Evolutionary conservation across 2,113 vertebrate species (phyloP).

Genomic region (Jaculus jaculus): DNA sequence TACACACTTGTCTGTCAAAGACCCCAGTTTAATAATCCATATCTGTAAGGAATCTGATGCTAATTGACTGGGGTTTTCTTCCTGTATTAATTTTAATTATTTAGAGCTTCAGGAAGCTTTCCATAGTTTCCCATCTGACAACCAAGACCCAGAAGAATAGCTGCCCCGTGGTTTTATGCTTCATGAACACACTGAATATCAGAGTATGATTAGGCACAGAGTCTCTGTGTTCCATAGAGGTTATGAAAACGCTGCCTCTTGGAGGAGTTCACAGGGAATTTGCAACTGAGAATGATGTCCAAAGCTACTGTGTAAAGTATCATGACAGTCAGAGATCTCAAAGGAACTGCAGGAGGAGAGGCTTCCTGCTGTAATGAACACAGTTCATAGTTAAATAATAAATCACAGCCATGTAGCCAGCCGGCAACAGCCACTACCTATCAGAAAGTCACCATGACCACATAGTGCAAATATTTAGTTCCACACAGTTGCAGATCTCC

Average conservation of each 20-base stretch:
- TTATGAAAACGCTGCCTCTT: constrained; percentile 74
- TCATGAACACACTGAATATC: constrained; percentile 51
- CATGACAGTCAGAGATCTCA: constrained; percentile 79
- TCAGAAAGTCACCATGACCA: constrained; percentile 64
- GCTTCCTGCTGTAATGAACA: constrained; percentile 84
- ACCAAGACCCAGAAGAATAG: constrained; percentile 65
- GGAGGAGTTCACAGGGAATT: constrained; percentile 67
- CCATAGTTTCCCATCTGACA: constrained; percentile 76
- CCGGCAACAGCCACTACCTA: constrained; percentile 60
- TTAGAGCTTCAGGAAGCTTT: constrained; percentile 53
- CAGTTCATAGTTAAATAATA: constrained; percentile 85
- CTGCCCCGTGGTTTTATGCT: constrained; percentile 51
- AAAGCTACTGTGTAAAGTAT: constrained; percentile 67
- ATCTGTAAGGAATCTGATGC: constrained; percentile 53
- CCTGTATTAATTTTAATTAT: constrained; percentile 73
- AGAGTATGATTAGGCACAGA: constrained; percentile 63
- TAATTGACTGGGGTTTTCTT: constrained; percentile 72
- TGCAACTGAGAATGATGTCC: constrained; percentile 71
- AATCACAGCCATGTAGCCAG: constrained; percentile 81
- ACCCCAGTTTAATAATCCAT: constrained; percentile 50
- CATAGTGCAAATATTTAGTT: constrained; percentile 29
- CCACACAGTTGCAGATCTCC: constrained; percentile 41
- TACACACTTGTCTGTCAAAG: constrained; percentile 51
- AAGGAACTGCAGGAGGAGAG: constrained; percentile 79
- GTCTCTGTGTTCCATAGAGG: constrained; percentile 52